phyloP scores from a whole-genome alignment of 2,888 invertebrate genomes.

The Epinotia demarniana region DNA sequence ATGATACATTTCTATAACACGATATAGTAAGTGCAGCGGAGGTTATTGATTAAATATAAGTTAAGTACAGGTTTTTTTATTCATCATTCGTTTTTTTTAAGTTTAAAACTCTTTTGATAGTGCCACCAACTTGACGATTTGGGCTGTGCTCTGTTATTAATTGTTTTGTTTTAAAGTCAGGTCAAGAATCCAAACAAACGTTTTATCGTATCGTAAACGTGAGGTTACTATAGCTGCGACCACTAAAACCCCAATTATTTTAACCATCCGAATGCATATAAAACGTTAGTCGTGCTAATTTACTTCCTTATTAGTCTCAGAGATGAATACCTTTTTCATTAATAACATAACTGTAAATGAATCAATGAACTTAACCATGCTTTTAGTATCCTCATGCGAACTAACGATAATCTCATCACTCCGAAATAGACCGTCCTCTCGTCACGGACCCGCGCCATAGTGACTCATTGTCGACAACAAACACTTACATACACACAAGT shows the following conservation, averaged over 20 bases:
- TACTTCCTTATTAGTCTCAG: neutral
- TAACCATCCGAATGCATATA: neutral
- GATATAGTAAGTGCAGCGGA: no score
- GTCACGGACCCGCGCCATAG: conserved; percentile 68
- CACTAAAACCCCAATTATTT: neutral
- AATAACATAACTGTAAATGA: conserved; percentile 43
- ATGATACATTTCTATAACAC: neutral
- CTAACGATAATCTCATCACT: conserved; percentile 76
- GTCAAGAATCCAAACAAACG: neutral
- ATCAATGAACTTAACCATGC: conserved; percentile 50
- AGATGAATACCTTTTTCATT: conserved; percentile 9
- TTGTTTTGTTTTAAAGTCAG: neutral
- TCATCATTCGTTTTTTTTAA: neutral
- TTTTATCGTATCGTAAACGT: no score
- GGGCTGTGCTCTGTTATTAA: neutral
- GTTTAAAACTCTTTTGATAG: no score
- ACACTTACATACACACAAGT: conserved; percentile 62
- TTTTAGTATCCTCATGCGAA: conserved; percentile 56
- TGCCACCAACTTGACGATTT: no score
- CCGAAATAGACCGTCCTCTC: conserved; percentile 77
- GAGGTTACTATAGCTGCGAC: neutral
- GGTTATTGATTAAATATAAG: neutral
- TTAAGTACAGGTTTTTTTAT: neutral
- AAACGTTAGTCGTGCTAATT: conserved; percentile 3
- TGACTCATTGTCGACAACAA: conserved; percentile 75